Evolutionary conservation across 2,113 vertebrate species (phyloP), one percentile per base, ranked within the genome.

Genomic region (Paramisgurnus dabryanus): DNA sequence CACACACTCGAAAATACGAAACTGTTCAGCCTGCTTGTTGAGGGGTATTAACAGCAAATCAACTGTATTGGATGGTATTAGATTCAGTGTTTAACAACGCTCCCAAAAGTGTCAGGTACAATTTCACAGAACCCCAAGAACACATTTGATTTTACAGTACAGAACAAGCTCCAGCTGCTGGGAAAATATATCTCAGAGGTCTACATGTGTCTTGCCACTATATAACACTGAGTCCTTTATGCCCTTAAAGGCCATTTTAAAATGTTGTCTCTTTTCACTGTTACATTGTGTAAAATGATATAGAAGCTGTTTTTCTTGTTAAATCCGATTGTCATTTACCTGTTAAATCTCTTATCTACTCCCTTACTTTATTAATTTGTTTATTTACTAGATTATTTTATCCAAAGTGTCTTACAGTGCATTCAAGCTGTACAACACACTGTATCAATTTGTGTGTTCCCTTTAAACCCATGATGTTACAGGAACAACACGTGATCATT

Each of bases 41-140:
- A 72, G 18, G 68, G n/a, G 60, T 57, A 77, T 61, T 80, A 27
- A 40, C 27, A 27, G 17, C 47, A 41, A 67, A 47, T 83, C 12
- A 50, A 43, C 17, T 80, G 27, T 61, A 43, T 58, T 67, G 72
- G 45, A 43, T 49, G 13, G 60, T 40, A 43, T 72, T 80, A 64
- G 69, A 57, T 53, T 61, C 18, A 57, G 61, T 61, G 43, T 81
- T 75, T 45, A 63, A n/a, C 69, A 49, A 10, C 18, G 2, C 11
- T 74, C 18, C 41, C 60, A 45, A 12, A 80, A 75, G 63, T 65
- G 41, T 49, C 41, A 58, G 64, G 70, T 15, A 76, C 43, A 64
- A n/a, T 74, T 57, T 80, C 27, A 18, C 61, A 66, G 61, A 80
- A 34, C 0, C 39, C 27, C 27, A 15, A 41, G 55, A 34, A n/a